Evolutionary conservation across 2,797 vertebrate species (phyloP), one percentile per base, ranked within the genome.

Genomic region (Fringilla coelebs): DNA sequence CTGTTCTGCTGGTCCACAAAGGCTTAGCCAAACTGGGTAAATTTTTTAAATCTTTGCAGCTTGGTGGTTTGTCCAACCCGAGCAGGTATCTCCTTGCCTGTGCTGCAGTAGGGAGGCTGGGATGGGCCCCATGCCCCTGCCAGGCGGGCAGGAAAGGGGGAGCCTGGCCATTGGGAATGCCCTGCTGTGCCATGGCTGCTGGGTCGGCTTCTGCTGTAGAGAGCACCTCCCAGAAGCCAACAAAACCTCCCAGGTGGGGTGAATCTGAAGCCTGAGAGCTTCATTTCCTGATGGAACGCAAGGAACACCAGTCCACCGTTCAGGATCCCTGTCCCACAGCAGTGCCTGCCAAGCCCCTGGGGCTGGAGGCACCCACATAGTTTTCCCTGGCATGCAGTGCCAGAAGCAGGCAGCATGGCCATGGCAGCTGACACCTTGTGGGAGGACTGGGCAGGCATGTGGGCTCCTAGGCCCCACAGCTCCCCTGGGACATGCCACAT

Each of bases 21-120:
- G 32, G 28, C 12, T 85, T 67, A 45, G 60, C 24, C 66, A 85
- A 65, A 68, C 29, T 49, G 60, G 45, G 2, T 21, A 72, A 20
- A 0, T 58, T 85, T 72, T 61, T 7, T 1, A 49, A 75, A 28
- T 57, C 51, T 57, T 82, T 55, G 31, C 40, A 58, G 7, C 41
- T 48, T 18, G 29, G 45, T 45, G 41, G 7, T 82, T 84, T 89
- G 28, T 18, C 40, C 54, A 90, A 52, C 60, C 5, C 0, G 0
- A 43, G 11, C 0, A 1, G 60, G n/a, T 3, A 28, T 9, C 52
- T 52, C 48, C 45, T 43, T 0, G 0, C 7, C 1, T 2, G 26
- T 0, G 0, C 28, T 82, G 32, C 49, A 10, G 45, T 3, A 32
- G 63, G 48, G 51, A 0, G 0, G 34, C 63, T 36, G 61, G 52